Base-by-base conservation (phyloP, 2,113 vertebrate genomes). In the Stegostoma tigrinum region DNA sequence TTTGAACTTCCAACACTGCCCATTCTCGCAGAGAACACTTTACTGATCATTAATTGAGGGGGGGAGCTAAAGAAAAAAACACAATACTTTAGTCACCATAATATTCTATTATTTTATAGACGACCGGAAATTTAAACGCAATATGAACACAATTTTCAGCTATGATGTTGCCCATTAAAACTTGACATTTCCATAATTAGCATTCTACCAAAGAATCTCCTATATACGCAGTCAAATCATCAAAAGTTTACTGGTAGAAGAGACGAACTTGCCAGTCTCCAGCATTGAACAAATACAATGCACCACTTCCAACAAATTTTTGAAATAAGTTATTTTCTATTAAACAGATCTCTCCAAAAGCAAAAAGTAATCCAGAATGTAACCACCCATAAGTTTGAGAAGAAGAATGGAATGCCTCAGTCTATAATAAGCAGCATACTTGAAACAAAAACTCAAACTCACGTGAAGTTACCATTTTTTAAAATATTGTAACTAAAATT, bases 11-110 rank as follows among this genome's bases (percentile, higher is more conserved):
- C 98, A 96, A 98, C 97, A 96, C 98, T 98, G 96, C 98, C 98
- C 96, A 98, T 97, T 96, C 98, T 97, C 95, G 98, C 98, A 95
- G 98, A 98, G 97, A 99, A 99, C 94, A 99, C 98, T 97, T 98
- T 99, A 97, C 98, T 99, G 96, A 99, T 98, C 98, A 99, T 98
- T 96, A 99, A 97, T 95, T 99, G 98, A 24, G 98, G 98, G 72
- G 98, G 98, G 96, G 98, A 98, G 83, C 98, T 99, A 96, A 96
- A 38, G 96, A 96, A 96, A 97, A 96, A 68, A 52, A 45, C 96
- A 96, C 96, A 91, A 75, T 5, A 95, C 24, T 48, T 95, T 67
- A 72, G 45, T 95, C 38, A 95, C 27, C 0, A 10, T 15, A 45
- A 94, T 70, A 23, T 24, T 2, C 8, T 23, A 94, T 68, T 17